Evolutionary conservation across 92 coral and sea anemone genomes (phyloP).

Genomic region (Heteractis magnifica): DNA sequence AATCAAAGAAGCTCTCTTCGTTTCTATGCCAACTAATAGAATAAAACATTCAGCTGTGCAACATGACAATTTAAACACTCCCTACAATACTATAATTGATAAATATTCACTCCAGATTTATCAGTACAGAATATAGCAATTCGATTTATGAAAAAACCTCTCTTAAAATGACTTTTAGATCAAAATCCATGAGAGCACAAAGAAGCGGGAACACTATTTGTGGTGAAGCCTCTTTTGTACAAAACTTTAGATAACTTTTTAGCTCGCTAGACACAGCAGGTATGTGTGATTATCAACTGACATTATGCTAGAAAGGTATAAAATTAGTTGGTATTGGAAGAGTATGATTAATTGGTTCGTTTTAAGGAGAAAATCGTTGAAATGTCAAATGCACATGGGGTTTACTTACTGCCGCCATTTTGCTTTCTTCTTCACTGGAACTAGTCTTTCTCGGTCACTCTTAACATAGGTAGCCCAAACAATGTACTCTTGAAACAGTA

Average conservation of each 20-base stretch:
- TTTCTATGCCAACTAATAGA: conserved; percentile 4
- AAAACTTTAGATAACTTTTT: background rate
- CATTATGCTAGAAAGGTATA: background rate
- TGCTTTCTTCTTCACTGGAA: conserved; percentile 42
- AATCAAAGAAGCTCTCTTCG: background rate
- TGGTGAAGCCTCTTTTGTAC: background rate
- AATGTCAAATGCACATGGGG: conserved; percentile 68
- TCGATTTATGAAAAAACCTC: background rate
- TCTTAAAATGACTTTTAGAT: background rate
- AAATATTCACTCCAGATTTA: background rate
- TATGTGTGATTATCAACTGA: background rate
- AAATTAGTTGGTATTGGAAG: background rate
- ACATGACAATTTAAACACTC: background rate
- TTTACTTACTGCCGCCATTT: conserved; percentile 99
- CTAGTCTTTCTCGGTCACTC: conserved; percentile 8
- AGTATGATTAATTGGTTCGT: background rate
- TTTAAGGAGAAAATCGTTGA: background rate
- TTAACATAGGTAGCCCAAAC: background rate
- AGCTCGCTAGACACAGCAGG: background rate
- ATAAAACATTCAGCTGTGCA: background rate
- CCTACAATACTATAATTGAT: no score
- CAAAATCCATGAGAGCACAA: background rate
- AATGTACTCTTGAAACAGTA: background rate
- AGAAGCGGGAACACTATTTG: background rate
- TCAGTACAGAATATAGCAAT: background rate